phyloP scores from a whole-genome alignment of 1,140 invertebrate species.

The Mizuhopecten yessoensis region DNA sequence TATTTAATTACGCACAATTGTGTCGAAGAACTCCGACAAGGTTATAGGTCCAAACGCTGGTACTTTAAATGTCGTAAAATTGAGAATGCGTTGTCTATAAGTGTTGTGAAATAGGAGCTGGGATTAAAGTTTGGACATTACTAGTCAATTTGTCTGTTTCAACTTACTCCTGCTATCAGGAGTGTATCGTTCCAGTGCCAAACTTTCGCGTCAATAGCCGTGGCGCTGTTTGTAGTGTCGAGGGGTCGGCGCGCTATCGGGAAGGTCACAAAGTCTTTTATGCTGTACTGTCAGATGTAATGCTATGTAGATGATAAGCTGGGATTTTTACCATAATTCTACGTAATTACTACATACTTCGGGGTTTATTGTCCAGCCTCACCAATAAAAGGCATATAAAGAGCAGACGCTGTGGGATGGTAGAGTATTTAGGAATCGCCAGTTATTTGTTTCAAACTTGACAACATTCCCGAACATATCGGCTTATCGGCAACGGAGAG shows the following conservation, averaged over 20 bases:
- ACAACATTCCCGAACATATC: slow-evolving; percentile 8
- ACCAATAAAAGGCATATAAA: background rate
- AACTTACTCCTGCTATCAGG: background rate
- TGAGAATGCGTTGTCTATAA: background rate
- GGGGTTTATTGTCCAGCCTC: background rate
- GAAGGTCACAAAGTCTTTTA: background rate
- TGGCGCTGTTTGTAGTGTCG: background rate
- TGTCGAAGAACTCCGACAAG: too few relatives aligned
- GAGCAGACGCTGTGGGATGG: background rate
- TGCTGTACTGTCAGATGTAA: background rate
- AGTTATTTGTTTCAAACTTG: background rate
- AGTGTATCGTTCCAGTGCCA: background rate
- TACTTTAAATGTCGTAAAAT: background rate
- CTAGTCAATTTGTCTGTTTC: background rate
- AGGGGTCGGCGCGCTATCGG: background rate
- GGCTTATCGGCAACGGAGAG: slow-evolving; percentile 5
- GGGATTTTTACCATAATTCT: slow-evolving; percentile 23
- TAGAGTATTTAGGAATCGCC: background rate
- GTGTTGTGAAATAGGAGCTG: background rate
- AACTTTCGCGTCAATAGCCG: background rate
- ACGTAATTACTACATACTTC: background rate
- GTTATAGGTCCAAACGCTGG: background rate
- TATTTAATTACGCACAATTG: too few relatives aligned
- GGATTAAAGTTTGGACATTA: background rate
- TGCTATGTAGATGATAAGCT: background rate